phyloP scores from a whole-genome alignment of 2,888 invertebrate species.

The Beris chalybata region DNA sequence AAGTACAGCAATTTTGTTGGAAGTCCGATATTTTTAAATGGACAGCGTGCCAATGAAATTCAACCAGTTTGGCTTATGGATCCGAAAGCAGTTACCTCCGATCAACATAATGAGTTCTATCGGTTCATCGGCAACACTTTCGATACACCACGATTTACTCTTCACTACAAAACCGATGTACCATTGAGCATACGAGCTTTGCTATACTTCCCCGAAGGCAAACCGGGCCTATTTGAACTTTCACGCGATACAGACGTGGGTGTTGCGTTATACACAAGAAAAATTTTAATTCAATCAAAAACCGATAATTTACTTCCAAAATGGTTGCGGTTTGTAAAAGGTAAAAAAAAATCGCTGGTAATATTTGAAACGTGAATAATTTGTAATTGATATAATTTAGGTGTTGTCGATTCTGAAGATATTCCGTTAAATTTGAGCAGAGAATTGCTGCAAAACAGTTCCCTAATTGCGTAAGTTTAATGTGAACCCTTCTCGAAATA shows the following conservation, averaged over 20 bases:
- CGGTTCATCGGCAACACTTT: constrained; percentile 83
- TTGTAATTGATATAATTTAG: constrained; percentile 70
- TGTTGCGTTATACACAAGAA: constrained; percentile 87
- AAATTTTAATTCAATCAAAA: constrained; percentile 89
- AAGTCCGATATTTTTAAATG: constrained; percentile 88
- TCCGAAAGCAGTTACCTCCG: constrained; percentile 79
- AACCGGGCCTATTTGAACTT: constrained; percentile 88
- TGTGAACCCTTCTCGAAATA: too few species aligned
- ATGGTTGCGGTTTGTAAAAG: constrained; percentile 95
- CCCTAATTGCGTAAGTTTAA: constrained; percentile 68
- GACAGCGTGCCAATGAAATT: constrained; percentile 83
- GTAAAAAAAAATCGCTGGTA: constrained; percentile 46
- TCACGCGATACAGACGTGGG: constrained; percentile 82
- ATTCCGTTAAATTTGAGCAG: constrained; percentile 96
- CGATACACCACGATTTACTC: constrained; percentile 83
- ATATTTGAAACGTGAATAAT: constrained; percentile 52
- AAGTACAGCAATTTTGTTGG: constrained; percentile 98
- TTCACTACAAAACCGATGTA: constrained; percentile 81
- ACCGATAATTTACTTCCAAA: constrained; percentile 90
- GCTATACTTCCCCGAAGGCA: constrained; percentile 91
- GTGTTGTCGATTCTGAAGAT: constrained; percentile 98
- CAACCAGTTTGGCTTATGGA: constrained; percentile 94
- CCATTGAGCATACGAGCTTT: constrained; percentile 89
- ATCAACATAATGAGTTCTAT: constrained; percentile 93
- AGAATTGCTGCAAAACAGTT: constrained; percentile 92